Conservation (phyloP, 1,140 invertebrate species). For the Danaus melanippus region DNA sequence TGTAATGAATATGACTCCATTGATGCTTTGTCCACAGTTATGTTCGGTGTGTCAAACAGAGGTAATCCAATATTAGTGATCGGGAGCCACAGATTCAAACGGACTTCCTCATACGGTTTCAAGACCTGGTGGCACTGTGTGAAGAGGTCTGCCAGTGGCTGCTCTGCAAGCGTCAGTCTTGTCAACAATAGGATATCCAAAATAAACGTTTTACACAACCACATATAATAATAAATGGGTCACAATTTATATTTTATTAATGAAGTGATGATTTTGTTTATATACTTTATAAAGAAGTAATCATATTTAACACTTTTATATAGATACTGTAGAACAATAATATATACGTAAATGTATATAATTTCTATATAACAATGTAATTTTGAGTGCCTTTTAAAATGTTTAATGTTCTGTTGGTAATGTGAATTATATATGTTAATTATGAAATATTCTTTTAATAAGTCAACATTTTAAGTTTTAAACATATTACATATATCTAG, state of each 20-base stretch:
- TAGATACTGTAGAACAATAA: too few relatives aligned
- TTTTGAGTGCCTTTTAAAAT: too few relatives aligned
- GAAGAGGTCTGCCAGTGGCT: slow-evolving; percentile 28
- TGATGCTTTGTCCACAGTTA: slow-evolving; percentile 23
- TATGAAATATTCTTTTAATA: neutral
- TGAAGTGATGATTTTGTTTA: neutral
- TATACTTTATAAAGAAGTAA: too few relatives aligned
- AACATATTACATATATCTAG: too few relatives aligned
- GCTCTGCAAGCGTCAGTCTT: slow-evolving; percentile 26
- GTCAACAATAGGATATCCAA: slow-evolving; percentile 13
- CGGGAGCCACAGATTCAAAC: slow-evolving; percentile 30
- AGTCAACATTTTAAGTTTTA: too few relatives aligned
- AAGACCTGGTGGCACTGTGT: slow-evolving; percentile 40
- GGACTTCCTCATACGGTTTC: slow-evolving; percentile 20
- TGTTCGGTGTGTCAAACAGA: slow-evolving; percentile 29
- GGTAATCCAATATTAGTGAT: slow-evolving; percentile 34
- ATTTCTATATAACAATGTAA: too few relatives aligned
- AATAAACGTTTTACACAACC: slow-evolving; percentile 19
- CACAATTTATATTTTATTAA: neutral
- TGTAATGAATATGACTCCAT: neutral
- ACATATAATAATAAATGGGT: slow-evolving; percentile 7
- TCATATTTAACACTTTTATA: too few relatives aligned
- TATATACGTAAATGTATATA: neutral
- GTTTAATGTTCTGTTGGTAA: too few relatives aligned
- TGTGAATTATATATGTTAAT: too few relatives aligned